These are phyloP conservation scores for Ia io DNA, from an alignment of 2,113 vertebrate genomes.

Conservation along the genomic window DNA sequence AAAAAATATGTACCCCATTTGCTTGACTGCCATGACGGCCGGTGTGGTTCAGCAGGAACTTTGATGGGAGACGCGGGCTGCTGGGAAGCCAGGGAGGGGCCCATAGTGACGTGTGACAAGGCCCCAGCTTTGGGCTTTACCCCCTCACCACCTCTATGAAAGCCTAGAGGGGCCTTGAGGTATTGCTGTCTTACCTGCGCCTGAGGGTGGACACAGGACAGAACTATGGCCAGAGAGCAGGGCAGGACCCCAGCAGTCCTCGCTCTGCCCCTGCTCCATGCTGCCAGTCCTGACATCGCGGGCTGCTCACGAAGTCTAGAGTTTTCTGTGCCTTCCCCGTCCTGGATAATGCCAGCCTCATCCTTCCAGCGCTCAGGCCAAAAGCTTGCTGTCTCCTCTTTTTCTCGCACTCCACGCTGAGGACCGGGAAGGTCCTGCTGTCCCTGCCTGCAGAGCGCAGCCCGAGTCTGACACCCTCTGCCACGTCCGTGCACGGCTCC, in stretches of 20 bases:
- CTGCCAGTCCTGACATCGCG: not conserved
- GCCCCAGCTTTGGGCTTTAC: not conserved
- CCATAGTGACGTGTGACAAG: not conserved
- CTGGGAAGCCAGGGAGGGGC: not conserved
- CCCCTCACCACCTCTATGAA: not conserved
- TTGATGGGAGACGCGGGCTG: not conserved
- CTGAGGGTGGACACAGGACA: not conserved
- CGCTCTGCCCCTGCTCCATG: not conserved
- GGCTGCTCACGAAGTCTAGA: not conserved
- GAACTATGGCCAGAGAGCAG: not conserved
- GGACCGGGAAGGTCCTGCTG: too few relatives aligned
- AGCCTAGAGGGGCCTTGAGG: not conserved
- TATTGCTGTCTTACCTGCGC: not conserved
- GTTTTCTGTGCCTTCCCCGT: not conserved
- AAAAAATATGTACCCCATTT: not conserved
- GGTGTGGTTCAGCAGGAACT: not conserved
- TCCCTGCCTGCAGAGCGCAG: not conserved
- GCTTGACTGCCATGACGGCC: not conserved
- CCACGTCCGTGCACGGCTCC: not conserved
- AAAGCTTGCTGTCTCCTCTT: not conserved
- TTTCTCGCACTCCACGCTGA: not conserved
- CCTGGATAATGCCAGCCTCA: not conserved
- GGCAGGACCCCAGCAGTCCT: not conserved
- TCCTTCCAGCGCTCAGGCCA: not conserved
- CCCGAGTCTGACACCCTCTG: not conserved